Base-by-base conservation (phyloP, 2,888 invertebrate species). In the Epistrophella euchroma region DNA sequence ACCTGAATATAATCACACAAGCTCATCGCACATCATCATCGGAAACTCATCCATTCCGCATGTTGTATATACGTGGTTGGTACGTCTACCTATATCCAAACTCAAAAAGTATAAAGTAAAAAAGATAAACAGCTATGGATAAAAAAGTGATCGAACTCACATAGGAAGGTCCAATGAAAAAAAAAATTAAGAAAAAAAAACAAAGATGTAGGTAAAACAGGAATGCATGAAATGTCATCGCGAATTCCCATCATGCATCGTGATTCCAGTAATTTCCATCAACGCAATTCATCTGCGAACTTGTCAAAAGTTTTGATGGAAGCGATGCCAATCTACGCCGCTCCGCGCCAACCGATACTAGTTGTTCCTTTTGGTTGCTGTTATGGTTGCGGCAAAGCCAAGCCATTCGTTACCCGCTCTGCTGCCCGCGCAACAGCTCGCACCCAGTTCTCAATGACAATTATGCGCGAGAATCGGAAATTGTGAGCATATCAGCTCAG, bases 181-280 rank as follows among this genome's bases (percentile, higher is more conserved):
- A 19, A 10, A 11, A 56, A 70, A 35, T 19, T 2, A 25, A 28
- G 17, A 15, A 35, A 77, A 43, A 87, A 83, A 78, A 71, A 75
- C 72, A 60, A 70, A 83, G 74, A 83, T 83, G 74, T 82, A 60
- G 58, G 58, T 58, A 58, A 82, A 70, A 73, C 35, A 64, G 47
- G 80, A 87, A 87, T 88, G 77, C 80, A 76, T 87, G 77, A 83
- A 83, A 88, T 88, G 77, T 83, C 86, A 88, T 88, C 88, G 86
- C 56, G 80, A 55, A 88, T 88, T 88, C 88, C 88, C 88, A 88
- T 88, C 88, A 88, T 88, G 88, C 88, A 85, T 88, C 77, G 83
- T 87, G 87, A 87, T 87, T 87, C 87, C 87, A 87, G 83, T 87
- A 82, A 87, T 87, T 87, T 87, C 83, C 83, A 83, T 87, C 87